phyloP scores from a whole-genome alignment of 92 coral and sea anemone species.

The Diadumene lineata region DNA sequence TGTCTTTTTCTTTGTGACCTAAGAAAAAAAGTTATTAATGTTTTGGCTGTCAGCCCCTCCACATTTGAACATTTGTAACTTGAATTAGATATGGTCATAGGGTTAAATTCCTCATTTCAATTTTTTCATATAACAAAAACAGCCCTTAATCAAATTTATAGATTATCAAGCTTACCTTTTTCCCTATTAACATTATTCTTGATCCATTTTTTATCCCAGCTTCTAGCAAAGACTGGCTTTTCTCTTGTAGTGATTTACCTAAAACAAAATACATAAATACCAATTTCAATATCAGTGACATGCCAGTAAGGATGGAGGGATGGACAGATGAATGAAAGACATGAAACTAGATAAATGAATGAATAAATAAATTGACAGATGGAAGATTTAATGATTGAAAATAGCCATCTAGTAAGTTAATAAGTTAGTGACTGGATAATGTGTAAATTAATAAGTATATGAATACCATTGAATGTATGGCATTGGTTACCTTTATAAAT shows the following conservation, averaged over 20 bases:
- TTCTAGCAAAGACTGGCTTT: slow-evolving; percentile 43
- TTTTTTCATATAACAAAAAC: neutral
- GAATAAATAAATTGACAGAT: too few species aligned
- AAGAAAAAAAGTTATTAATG: too few species aligned
- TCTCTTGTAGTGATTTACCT: slow-evolving; percentile 88
- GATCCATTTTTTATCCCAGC: slow-evolving; percentile 79
- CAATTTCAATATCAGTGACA: too few species aligned
- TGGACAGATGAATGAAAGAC: neutral
- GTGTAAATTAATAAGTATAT: too few species aligned
- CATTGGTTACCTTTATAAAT: slow-evolving; percentile 79
- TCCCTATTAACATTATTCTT: slow-evolving; percentile 86
- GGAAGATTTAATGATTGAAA: neutral
- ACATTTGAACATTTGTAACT: too few species aligned
- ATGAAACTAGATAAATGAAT: neutral
- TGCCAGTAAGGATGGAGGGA: neutral
- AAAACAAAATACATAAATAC: neutral
- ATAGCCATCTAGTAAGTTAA: too few species aligned
- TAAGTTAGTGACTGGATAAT: too few species aligned
- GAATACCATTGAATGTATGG: neutral
- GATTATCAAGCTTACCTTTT: slow-evolving; percentile 62
- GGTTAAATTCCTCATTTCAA: too few species aligned
- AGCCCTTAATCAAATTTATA: neutral
- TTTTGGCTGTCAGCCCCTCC: too few species aligned
- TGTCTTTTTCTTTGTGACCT: too few species aligned
- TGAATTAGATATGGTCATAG: too few species aligned